Evolutionary conservation across 1,140 invertebrate species (phyloP), one percentile per base, ranked within the genome.

Genomic region (Saccostrea glomerata): DNA sequence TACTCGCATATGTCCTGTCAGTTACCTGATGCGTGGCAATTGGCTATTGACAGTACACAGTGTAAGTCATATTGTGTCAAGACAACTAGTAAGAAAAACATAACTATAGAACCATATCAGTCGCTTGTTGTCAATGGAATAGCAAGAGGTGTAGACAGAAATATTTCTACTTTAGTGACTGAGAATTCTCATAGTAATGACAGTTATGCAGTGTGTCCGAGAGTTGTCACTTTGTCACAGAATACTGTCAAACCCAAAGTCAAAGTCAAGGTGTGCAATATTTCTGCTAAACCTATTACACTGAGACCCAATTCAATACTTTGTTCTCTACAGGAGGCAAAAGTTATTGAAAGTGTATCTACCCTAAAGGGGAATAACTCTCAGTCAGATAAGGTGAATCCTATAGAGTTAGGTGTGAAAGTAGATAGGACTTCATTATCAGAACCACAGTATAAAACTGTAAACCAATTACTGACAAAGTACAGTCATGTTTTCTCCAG

Each of bases 151-250:
- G 13, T 73, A 9, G 70, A 54, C 36, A 84, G 56, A 47, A 55
- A 66, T 73, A 66, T 20, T 58, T 60, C 63, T n/a, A 84, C 89
- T 25, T 86, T 86, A 12, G 70, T 87, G 6, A 90, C 84, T 25
- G 87, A 87, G 55, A 82, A 85, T 55, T 36, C 70, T 25, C 54
- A 88, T 47, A 55, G 17, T 55, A n/a, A 47, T 23, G 73, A 70
- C 86, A 58, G 47, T 23, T 56, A 82, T 23, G 70, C 58, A 23
- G 84, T 87, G 15, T 89, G 85, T 77, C 86, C 85, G n/a, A 89
- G 88, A 86, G 88, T 73, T 23, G 58, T 89, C 20, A 23, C 20
- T 23, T 58, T 89, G 40, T 60, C 66, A 25, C 5, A 56, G 15
- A 15, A 73, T 63, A 23, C 54, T 25, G 56, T 23, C 40, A 89